Evolutionary conservation across 2,888 invertebrate species (phyloP).

Genomic region (Lampropteryx suffumata): DNA sequence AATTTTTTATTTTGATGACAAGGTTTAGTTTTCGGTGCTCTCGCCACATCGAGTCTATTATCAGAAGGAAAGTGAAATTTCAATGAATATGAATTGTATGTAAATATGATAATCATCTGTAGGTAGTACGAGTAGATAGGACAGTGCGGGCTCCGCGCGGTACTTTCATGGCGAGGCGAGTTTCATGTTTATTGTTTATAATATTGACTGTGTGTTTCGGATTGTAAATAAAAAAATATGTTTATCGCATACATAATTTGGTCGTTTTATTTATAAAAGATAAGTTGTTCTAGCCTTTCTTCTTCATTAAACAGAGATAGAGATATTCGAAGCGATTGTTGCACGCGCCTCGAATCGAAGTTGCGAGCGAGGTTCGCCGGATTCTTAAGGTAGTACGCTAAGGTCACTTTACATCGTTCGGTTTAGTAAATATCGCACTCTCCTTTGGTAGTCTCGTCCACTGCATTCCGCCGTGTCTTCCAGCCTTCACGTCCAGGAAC

Average conservation of each 20-base stretch:
- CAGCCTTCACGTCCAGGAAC: too few species aligned
- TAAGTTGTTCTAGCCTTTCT: too few species aligned
- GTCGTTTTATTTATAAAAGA: constrained; percentile 55
- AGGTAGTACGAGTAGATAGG: constrained; percentile 34
- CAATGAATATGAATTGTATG: constrained; percentile 46
- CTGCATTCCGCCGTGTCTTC: too few species aligned
- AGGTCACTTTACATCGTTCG: too few species aligned
- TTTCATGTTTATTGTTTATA: constrained; percentile 61
- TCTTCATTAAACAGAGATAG: too few species aligned
- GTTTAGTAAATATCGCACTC: too few species aligned
- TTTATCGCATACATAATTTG: constrained; percentile 59
- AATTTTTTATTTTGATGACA: constrained; percentile 43
- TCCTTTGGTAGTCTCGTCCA: too few species aligned
- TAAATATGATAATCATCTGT: constrained; percentile 48
- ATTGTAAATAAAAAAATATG: constrained; percentile 82
- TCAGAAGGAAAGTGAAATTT: constrained; percentile 30
- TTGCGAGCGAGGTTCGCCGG: too few species aligned
- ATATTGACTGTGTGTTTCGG: constrained; percentile 76
- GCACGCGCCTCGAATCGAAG: too few species aligned
- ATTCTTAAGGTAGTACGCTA: too few species aligned
- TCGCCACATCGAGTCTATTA: constrained; percentile 30
- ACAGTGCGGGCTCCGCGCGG: constrained; percentile 52
- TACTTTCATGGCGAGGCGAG: constrained; percentile 61
- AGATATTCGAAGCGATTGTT: too few species aligned
- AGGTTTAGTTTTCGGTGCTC: constrained; percentile 37